Evolutionary conservation across 2,888 invertebrate species (phyloP).

Genomic region (Dryadula phaetusa): DNA sequence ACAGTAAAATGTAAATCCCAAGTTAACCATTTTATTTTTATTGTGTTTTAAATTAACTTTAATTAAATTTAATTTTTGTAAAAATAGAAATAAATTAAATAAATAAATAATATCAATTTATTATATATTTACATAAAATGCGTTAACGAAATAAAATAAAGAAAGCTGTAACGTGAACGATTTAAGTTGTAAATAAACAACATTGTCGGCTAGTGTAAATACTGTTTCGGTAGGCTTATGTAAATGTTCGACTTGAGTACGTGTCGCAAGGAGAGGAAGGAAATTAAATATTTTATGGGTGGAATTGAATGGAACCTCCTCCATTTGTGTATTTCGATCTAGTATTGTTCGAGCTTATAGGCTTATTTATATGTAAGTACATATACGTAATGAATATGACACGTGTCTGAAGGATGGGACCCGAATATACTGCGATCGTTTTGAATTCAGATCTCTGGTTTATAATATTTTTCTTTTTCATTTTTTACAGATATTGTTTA

Average conservation of each 20-base stretch:
- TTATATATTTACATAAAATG: not conserved
- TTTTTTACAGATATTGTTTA: too few species aligned
- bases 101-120: not conserved
- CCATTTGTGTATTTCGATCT: constrained; percentile 3
- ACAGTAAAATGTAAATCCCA: too few species aligned
- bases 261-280: constrained; percentile 22
- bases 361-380: not conserved
- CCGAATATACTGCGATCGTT: too few species aligned
- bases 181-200: constrained; percentile 35
- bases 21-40: too few species aligned
- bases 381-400: not conserved
- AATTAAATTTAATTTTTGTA: too few species aligned
- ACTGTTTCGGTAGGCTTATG: constrained; percentile 37
- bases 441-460: too few species aligned
- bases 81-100: too few species aligned
- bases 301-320: constrained; percentile 13
- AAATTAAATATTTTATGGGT: constrained; percentile 26
- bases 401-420: not conserved
- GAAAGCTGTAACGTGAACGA: constrained; percentile 26
- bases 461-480: too few species aligned
- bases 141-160: not conserved
- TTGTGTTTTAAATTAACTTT: too few species aligned
- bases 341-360: constrained; percentile 2
- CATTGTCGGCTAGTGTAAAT: constrained; percentile 34
- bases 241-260: constrained; percentile 28